Base-by-base conservation (phyloP, 2,888 invertebrate genomes). In the Plagodis pulveraria region DNA sequence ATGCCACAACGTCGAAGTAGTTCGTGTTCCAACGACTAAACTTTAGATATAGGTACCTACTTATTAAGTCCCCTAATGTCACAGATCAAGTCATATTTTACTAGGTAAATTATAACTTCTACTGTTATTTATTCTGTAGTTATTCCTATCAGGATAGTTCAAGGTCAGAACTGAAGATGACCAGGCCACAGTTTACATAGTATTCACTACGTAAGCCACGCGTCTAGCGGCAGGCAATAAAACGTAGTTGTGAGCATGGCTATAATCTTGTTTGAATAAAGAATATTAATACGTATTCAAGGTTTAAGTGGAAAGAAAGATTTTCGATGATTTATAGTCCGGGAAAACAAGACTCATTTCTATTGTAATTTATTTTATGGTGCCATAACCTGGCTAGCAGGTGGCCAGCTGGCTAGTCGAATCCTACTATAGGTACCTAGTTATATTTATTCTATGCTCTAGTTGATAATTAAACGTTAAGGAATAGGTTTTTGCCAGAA, bases 81-180 rank as follows among this genome's bases (percentile, higher is more conserved):
- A 22, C 22, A 22, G 22, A 22, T 22, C 22, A 22, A 22, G 22
- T 22, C 22, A 22, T 22, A 22, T 1, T 22, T n/a, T 22, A 22
- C 22, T 22, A 22, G 22, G 22, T 40, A 40, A 22, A 22, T 2
- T 10, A 8, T 40, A 40, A 0, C 10, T 40, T 5, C 6, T 8
- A 7, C 8, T 36, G 5, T 36, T 36, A 36, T 36, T 7, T 36
- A 36, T 6, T 36, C 36, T 36, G 6, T 40, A 40, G 12, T 22
- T 5, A 46, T 52, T 40, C 44, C 32, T 44, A 47, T 44, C 10
- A 6, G 34, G 40, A 52, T 43, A 53, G 64, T 58, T 64, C 64
- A 64, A 56, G 64, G 63, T 38, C 47, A 51, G 22, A 5, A 40
- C 7, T 42, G 41, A 54, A 33, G 52, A 56, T 55, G 48, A 47